Evolutionary conservation across 2,113 vertebrate species (phyloP), one percentile per base, ranked within the genome.

Genomic region (Lamprologus callipterus): DNA sequence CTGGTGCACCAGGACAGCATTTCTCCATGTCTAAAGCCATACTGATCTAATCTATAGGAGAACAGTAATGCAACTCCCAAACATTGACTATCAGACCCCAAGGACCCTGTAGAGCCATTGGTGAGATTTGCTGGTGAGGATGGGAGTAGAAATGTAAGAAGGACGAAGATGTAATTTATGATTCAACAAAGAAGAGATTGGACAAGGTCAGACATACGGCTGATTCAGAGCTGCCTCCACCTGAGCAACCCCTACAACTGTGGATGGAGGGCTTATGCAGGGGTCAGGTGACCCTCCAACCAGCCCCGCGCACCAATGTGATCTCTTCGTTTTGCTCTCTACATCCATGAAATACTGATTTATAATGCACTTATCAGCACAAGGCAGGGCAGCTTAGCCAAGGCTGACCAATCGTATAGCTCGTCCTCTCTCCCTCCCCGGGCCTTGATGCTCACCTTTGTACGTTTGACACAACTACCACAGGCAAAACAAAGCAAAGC

Each of bases 371-470:
- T 91, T 92, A 94, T 92, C 90, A 19, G 82, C 63, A n/a, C 82
- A 68, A 82, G 73, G 85, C 63, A 86, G 82, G 68, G 49, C 73
- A 86, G 89, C 87, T 92, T 47, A 92, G 81, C 54, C 57, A 19
- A 1, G 19, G 42, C 73, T 16, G 89, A 82, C 90, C 87, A 90
- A 87, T 88, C 17, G 0, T 1, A 10, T 9, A 19, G 49, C 83
- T 63, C 26, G 11, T 47, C 28, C 3, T 45, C 49, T 35, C 84
- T 68, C 85, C 82, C 87, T 68, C 60, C 84, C 53, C n/a, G 7
- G 81, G 90, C 92, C 93, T 91, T 81, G 75, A 54, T 12, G 26
- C 85, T 94, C 88, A 93, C 90, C 92, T 93, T 92, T 92, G 63
- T 85, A 89, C 65, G 2, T 92, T 80, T 75, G 81, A 93, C 89